Evolutionary conservation across 2,888 invertebrate genomes (phyloP), one percentile per base, ranked within the genome.

Genomic region (Noctua comes): DNA sequence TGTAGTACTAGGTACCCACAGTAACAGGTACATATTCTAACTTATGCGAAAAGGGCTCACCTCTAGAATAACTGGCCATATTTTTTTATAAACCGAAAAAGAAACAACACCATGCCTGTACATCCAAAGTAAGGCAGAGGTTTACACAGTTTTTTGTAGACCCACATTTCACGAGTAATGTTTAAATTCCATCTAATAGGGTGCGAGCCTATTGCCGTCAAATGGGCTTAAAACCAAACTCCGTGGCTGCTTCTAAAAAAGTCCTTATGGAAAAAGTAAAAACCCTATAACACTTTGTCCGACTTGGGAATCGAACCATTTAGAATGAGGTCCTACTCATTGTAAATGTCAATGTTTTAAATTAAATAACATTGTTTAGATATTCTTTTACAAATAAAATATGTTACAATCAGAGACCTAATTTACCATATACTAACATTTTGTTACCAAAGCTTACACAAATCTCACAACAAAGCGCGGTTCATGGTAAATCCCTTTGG

Each of bases 401-500:
- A 73, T 40, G 36, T 66, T 64, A 65, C 68, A 78, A 73, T 74
- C 64, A 27, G 57, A 70, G 74, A 64, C 64, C 72, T 77, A 77
- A 77, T 85, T 84, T 84, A 77, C 80, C 68, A 77, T 85, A 83
- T 40, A 83, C 87, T 73, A 82, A 71, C 71, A 87, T 84, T 82
- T 86, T 84, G 82, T 84, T 78, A 76, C 72, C 77, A 85, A 59
- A 89, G 79, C 78, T 89, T 80, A 88, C 81, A 89, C 85, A 84
- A 86, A 87, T 85, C 89, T 85, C 85, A 79, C 73, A 86, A 85
- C 86, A 84, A 76, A 90, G 87, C 80, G 82, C 75, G 88, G 88
- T 88, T 86, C 86, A 88, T 89, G 87, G 89, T 88, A 88, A 89
- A 89, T 90, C 91, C 88, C 88, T 91, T 89, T 93, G 93, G 92